Evolutionary conservation across 2,797 vertebrate species (phyloP), one percentile per base, ranked within the genome.

Genomic region (Sus cebifrons): DNA sequence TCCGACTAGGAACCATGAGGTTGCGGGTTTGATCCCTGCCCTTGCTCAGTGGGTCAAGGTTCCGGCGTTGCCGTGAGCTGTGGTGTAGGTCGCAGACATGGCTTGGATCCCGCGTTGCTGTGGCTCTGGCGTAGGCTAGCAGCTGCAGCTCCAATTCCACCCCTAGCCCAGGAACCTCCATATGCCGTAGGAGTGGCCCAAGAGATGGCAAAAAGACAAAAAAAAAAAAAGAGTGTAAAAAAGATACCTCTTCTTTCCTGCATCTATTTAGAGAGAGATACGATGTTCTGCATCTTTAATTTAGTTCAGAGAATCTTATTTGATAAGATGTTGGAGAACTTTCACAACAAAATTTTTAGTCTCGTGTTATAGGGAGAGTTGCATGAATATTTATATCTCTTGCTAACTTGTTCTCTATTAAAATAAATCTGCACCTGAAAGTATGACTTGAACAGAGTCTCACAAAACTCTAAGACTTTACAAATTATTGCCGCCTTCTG

Each of bases 371-470:
- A 70, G 56, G 44, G 17, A 74, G 93, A 86, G 9, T 49, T 58
- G 4, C 68, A 58, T 40, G 44, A 78, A 86, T 89, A 73, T 75
- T 95, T 87, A 32, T 18, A 88, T 52, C 60, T 62, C 36, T 62
- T 91, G 17, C 49, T 86, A 73, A 86, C 11, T 96, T 96, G 8
- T 83, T 95, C 10, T 67, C 32, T 58, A 91, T 68, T 78, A 89
- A 92, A 88, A 68, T 78, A 82, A 95, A 93, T 75, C 58, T 64
- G 17, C 74, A 21, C 52, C 93, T 94, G 71, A 89, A 92, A 90
- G 21, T 75, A 44, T 73, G 54, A 96, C 67, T 82, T 95, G 54
- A 95, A 94, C 54, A 89, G 78, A n/a, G 2, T 89, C 65, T 84
- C 49, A 54, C 0, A 84, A 74, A 71, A 40, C 49, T 71, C 60